Evolutionary conservation across 2,888 invertebrate species (phyloP).

Genomic region (Fragum whitleyi): DNA sequence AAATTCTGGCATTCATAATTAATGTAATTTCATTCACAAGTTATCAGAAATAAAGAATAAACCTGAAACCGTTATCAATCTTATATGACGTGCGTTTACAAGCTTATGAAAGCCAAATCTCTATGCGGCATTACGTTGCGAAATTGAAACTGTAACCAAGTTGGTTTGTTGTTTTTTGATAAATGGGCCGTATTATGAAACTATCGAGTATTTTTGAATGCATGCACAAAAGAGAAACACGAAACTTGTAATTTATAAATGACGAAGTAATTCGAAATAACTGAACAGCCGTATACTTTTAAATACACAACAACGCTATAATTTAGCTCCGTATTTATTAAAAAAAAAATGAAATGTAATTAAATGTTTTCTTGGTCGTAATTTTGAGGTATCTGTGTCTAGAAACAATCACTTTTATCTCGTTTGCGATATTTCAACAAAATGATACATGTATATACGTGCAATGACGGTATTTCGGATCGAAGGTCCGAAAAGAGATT

Average conservation of each 20-base stretch:
- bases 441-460: no score
- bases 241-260: constrained; percentile 9
- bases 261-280: background rate
- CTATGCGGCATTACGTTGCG: constrained; percentile 7
- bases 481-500: no score
- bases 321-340: no score
- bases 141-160: constrained; percentile 19
- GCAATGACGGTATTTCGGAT: no score
- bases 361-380: no score
- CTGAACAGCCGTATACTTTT: no score
- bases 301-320: no score
- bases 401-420: no score
- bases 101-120: background rate
- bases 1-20: constrained; percentile 1
- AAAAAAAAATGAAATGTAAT: no score
- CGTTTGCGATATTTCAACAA: no score
- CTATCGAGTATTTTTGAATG: background rate
- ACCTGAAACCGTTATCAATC: constrained; percentile 5
- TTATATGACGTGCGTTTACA: constrained; percentile 6
- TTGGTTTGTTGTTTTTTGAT: background rate
- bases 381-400: no score
- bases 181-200: background rate
- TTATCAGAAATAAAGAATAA: background rate
- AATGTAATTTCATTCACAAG: background rate
- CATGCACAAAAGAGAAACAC: background rate